phyloP scores from a whole-genome alignment of 2,797 vertebrate species.

The Ispidina lecontei region DNA sequence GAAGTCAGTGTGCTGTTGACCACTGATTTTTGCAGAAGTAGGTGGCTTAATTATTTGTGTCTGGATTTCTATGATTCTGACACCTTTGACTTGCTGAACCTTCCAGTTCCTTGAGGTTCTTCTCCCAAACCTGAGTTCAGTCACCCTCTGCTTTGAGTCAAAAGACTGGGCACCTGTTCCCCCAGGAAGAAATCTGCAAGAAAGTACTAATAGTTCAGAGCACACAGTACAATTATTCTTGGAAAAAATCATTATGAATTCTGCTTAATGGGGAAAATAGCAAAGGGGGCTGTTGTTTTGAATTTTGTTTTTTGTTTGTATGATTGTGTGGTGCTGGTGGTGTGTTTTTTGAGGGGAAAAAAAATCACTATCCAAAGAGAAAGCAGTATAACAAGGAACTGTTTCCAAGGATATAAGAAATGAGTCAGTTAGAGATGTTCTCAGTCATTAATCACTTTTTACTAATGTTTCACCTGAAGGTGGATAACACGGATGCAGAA shows the following conservation, averaged over 20 bases:
- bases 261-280: neutral
- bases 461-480: slow-evolving; percentile 73
- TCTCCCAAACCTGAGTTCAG: neutral
- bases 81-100: neutral
- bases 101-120: neutral
- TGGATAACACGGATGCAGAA: slow-evolving; percentile 98
- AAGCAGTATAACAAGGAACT: neutral
- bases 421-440: neutral
- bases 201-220: neutral
- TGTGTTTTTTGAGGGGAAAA: neutral
- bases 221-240: neutral
- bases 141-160: neutral
- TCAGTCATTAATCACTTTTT: neutral
- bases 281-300: neutral
- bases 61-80: neutral
- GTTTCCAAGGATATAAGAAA: neutral
- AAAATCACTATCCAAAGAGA: neutral
- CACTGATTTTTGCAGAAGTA: neutral
- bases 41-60: neutral
- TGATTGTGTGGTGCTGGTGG: too few relatives aligned
- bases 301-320: neutral
- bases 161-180: neutral
- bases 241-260: neutral
- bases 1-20: neutral
- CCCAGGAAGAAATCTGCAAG: neutral